Conservation (phyloP, 2,797 vertebrate genomes). For the Falco naumanni region DNA sequence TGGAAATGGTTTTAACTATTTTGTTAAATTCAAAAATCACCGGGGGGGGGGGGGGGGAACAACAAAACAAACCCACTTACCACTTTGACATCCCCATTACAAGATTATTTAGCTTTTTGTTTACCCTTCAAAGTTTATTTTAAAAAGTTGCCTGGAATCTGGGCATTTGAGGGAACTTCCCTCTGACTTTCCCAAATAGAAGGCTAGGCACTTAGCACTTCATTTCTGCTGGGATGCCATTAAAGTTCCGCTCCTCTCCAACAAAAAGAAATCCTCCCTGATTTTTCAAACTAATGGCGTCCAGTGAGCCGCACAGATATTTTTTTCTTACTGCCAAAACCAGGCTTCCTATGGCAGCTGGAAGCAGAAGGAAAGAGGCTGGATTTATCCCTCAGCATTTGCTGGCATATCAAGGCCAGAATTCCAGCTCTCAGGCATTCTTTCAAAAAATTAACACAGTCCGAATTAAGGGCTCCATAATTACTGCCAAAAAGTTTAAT, state of each 20-base stretch:
- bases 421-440: not conserved
- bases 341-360: not conserved
- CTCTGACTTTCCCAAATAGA: not conserved
- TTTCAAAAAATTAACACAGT: not conserved
- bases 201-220: not conserved
- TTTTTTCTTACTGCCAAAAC: slow-evolving; percentile 14
- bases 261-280: not conserved
- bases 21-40: not conserved
- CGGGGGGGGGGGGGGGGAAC: not conserved
- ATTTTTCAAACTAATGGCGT: slow-evolving; percentile 21
- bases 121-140: not conserved
- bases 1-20: not conserved
- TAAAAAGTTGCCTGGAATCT: not conserved
- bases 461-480: not conserved
- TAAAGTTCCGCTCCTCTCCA: not conserved
- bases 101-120: not conserved
- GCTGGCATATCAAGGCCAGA: not conserved
- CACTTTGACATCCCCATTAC: not conserved
- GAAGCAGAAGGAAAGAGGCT: not conserved
- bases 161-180: not conserved
- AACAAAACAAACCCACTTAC: not conserved
- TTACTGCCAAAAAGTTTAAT: not conserved
- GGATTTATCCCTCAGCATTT: not conserved
- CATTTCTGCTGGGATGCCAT: not conserved
- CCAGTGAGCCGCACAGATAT: not conserved